Conservation (phyloP, 2,797 vertebrate species). For the Mycteria americana region DNA sequence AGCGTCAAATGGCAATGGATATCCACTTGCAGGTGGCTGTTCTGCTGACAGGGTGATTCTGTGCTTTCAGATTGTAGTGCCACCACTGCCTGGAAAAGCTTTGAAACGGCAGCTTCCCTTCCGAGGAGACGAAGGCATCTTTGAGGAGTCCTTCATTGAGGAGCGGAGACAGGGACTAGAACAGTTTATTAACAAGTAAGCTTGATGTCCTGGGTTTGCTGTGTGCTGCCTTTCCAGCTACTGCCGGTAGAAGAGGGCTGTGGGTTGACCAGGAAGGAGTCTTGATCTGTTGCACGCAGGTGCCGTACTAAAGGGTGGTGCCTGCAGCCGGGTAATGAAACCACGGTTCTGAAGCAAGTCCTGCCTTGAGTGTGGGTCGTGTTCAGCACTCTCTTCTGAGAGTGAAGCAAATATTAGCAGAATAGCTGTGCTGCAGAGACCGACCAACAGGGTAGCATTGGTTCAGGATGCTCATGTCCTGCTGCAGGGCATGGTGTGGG, state of each 20-base stretch:
- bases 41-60: background rate
- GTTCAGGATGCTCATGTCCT: background rate
- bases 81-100: conserved; percentile 95
- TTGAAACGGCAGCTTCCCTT: conserved; percentile 97
- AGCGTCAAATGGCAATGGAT: background rate
- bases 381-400: background rate
- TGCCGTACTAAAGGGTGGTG: background rate
- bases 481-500: background rate
- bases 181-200: conserved; percentile 99
- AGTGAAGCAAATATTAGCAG: background rate
- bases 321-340: background rate
- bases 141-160: conserved; percentile 97
- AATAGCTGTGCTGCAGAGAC: background rate
- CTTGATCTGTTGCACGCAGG: background rate
- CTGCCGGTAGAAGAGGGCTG: background rate
- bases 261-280: background rate
- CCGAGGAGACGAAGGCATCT: conserved; percentile 95
- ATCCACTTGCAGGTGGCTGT: background rate
- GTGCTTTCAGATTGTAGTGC: conserved; percentile 91
- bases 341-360: background rate
- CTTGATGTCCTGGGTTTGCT: background rate
- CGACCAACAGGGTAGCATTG: rapidly evolving
- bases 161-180: conserved; percentile 93
- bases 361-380: background rate
- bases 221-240: background rate